A percentile compares a stretch with the other conserved stretches of the same genome.
These are phyloP conservation scores for Exephanes ischioxanthus DNA, from an alignment of 2,888 invertebrate species.

Conservation along the genomic window DNA sequence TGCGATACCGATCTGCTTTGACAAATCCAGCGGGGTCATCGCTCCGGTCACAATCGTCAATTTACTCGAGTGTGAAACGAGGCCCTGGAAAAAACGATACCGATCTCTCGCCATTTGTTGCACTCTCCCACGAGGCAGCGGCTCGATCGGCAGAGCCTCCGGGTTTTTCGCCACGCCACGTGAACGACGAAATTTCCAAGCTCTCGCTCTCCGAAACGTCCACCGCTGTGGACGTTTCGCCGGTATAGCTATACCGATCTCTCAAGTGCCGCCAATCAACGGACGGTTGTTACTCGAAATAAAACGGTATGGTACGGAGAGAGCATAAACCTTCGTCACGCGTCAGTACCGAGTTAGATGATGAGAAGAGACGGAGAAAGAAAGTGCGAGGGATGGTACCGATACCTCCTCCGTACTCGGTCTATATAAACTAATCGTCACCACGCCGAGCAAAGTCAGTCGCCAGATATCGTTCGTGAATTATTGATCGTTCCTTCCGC, in stretches of 20 bases:
- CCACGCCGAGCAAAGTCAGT: conserved; percentile 77
- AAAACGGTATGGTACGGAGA: conserved; percentile 67
- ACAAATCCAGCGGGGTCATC: background rate
- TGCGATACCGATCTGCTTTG: background rate
- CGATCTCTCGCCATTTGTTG: conserved; percentile 32
- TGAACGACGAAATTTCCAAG: conserved; percentile 61
- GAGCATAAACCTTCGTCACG: conserved; percentile 81
- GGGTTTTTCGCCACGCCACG: conserved; percentile 65
- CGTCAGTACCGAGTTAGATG: conserved; percentile 82
- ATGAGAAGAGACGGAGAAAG: conserved; percentile 61
- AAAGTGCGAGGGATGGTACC: conserved; percentile 65
- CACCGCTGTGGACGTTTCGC: background rate
- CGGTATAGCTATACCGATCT: conserved; percentile 9
- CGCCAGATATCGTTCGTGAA: conserved; percentile 74
- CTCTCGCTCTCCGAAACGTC: conserved; percentile 19
- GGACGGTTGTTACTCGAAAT: conserved; percentile 69
- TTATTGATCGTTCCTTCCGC: conserved; percentile 39
- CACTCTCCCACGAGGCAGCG: conserved; percentile 64
- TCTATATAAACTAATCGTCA: conserved; percentile 82
- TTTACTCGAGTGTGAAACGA: conserved; percentile 75
- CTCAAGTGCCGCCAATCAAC: conserved; percentile 71
- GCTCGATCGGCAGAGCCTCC: conserved; percentile 15
- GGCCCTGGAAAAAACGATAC: conserved; percentile 62
- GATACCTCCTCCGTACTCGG: conserved; percentile 71
- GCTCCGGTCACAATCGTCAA: conserved; percentile 3